Evolutionary conservation across 1,140 invertebrate genomes (phyloP).

Genomic region (Oryzaephilus surinamensis): DNA sequence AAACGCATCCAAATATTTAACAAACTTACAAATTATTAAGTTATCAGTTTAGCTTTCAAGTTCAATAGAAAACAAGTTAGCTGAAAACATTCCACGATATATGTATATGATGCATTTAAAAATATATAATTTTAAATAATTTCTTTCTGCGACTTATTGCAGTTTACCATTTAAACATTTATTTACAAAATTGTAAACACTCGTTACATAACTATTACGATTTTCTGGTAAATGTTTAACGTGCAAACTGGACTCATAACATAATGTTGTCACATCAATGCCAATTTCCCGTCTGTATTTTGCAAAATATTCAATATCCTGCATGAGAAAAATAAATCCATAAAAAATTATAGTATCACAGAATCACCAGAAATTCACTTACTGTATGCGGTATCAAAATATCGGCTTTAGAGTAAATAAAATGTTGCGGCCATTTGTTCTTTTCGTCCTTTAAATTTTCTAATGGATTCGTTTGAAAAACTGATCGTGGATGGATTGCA

Average conservation of each 20-base stretch:
- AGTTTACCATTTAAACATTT: slow-evolving; percentile 40
- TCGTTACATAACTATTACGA: slow-evolving; percentile 49
- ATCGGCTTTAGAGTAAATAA: slow-evolving; percentile 64
- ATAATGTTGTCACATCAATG: slow-evolving; percentile 46
- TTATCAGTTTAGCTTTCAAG: too few relatives aligned
- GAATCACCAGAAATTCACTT: too few relatives aligned
- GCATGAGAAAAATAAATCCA: slow-evolving; percentile 8
- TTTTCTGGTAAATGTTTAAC: slow-evolving; percentile 56
- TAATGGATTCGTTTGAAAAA: slow-evolving; percentile 37
- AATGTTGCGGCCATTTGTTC: slow-evolving; percentile 55
- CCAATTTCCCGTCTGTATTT: slow-evolving; percentile 45
- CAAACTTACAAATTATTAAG: too few relatives aligned
- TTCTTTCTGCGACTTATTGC: slow-evolving; percentile 1
- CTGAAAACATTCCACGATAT: too few relatives aligned
- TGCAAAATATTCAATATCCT: slow-evolving; percentile 53
- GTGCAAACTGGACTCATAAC: slow-evolving; percentile 58
- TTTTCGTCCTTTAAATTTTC: slow-evolving; percentile 38
- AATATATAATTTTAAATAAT: too few relatives aligned
- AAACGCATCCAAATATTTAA: too few relatives aligned
- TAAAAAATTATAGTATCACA: neutral
- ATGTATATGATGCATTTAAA: too few relatives aligned
- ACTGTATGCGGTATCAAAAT: slow-evolving; percentile 46
- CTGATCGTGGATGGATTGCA: slow-evolving; percentile 26
- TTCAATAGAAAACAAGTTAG: too few relatives aligned
- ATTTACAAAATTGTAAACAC: slow-evolving; percentile 48